Base-by-base conservation (phyloP, 2,113 vertebrate species). In the Triplophysa siluroides region DNA sequence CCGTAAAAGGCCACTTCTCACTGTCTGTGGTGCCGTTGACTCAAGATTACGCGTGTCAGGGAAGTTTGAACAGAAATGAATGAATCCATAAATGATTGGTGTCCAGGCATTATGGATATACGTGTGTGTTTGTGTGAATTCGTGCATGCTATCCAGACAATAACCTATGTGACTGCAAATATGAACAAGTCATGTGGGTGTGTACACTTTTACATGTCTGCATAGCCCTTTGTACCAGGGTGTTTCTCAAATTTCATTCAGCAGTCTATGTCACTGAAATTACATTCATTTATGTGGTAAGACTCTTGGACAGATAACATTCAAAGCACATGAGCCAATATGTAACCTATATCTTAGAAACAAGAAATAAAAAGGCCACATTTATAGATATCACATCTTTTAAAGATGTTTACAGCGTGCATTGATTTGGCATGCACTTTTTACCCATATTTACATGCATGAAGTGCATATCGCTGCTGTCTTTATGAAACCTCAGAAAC, bases 11-110 rank as follows among this genome's bases (percentile, higher is more conserved):
- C 66, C 54, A 75, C 85, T 74, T 79, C 80, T 84, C 75, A 61
- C 61, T 54, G 24, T 43, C 67, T 74, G 4, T 64, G 52, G 23
- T 41, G 65, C 79, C 84, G 83, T 86, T 84, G 78, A 71, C 69
- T 62, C 26, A 70, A 68, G 63, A 71, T 45, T 45, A 70, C 19
- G 7, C 33, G 24, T 52, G 24, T 71, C 26, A 78, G 84, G n/a
- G n/a, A n/a, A n/a, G n/a, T n/a, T n/a, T 80, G 60, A 63, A 64
- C 41, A 23, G 50, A 21, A 80, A 43, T 1, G 50, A 10, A 74
- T 33, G 33, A 52, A 74, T 26, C 69, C 24, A 56, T 13, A 16
- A 63, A 38, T 33, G 3, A 33, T 70, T 10, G 26, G 23, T 38
- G 56, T 58, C 29, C 61, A 56, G 58, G 45, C 14, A 47, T 75